Base-by-base conservation (phyloP, 2,888 invertebrate genomes). In the Temnothorax rugatulus region DNA sequence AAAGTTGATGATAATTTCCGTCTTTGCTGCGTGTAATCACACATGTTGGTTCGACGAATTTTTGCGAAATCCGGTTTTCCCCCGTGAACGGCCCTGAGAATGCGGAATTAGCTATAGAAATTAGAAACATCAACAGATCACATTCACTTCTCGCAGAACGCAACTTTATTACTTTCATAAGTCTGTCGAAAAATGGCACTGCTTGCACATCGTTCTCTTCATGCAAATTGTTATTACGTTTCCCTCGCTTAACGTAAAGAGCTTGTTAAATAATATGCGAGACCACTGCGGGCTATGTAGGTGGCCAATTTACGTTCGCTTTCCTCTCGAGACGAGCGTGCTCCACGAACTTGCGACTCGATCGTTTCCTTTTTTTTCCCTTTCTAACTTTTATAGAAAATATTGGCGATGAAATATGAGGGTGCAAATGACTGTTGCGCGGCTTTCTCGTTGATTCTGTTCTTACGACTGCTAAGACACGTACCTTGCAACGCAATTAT, bases 111-210 rank as follows among this genome's bases (percentile, higher is more conserved):
- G 73, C 69, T 77, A 84, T 83, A 87, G 75, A 91, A 91, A 87
- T 87, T 82, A 83, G 81, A 88, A 83, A 87, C 81, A 84, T 88
- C 73, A 84, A 88, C 86, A 84, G 85, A 84, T 89, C 86, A 86
- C 79, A 83, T 85, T 86, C 84, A 68, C 64, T 82, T 82, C 75
- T 86, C 84, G 82, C 81, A 79, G 81, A 89, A 90, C 83, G 84
- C 86, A 88, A 89, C 76, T 88, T 88, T 86, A 88, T 87, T 91
- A 91, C 86, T 88, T 90, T 90, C 91, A 89, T 85, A 82, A 87
- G 83, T 71, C 85, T 86, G 84, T 82, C 86, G 69, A 76, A 84
- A 84, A 90, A 91, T 90, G 88, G 82, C 88, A 90, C 88, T 84
- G 84, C 83, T 86, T 82, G 82, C 81, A 86, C 82, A 84, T 85